Evolutionary conservation across 2,797 vertebrate species (phyloP).

Genomic region (Xiphophorus birchmanni): DNA sequence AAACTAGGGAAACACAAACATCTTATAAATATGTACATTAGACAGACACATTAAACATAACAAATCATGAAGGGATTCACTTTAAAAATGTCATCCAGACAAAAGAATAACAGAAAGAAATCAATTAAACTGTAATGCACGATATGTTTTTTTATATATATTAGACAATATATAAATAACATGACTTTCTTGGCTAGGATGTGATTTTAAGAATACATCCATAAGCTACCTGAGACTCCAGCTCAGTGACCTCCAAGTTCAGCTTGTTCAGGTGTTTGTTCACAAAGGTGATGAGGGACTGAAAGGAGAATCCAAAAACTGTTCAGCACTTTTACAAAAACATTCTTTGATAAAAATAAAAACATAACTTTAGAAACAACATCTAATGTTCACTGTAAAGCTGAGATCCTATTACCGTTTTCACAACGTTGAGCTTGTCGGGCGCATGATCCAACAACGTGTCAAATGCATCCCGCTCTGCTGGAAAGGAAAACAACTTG

Average conservation of each 20-base stretch:
- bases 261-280: slow-evolving; percentile 99
- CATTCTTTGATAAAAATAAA: neutral
- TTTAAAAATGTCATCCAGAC: neutral
- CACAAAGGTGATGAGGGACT: slow-evolving; percentile 98
- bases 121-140: neutral
- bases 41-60: slow-evolving; percentile 5
- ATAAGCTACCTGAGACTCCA: slow-evolving; percentile 90
- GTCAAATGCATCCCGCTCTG: slow-evolving; percentile 97
- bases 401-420: slow-evolving; percentile 84
- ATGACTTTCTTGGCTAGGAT: neutral
- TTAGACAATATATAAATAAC: neutral
- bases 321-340: neutral
- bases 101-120: neutral
- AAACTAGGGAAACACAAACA: slow-evolving; percentile 83
- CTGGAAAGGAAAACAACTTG: neutral
- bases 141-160: neutral
- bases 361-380: neutral
- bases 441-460: slow-evolving; percentile 95
- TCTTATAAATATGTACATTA: neutral
- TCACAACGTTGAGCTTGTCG: slow-evolving; percentile 97
- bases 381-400: neutral
- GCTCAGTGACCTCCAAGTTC: slow-evolving; percentile 95
- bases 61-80: neutral
- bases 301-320: slow-evolving; percentile 7
- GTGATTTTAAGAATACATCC: neutral